Evolutionary conservation across 2,113 vertebrate genomes (phyloP), one percentile per base, ranked within the genome.

Genomic region (Polyodon spathula): DNA sequence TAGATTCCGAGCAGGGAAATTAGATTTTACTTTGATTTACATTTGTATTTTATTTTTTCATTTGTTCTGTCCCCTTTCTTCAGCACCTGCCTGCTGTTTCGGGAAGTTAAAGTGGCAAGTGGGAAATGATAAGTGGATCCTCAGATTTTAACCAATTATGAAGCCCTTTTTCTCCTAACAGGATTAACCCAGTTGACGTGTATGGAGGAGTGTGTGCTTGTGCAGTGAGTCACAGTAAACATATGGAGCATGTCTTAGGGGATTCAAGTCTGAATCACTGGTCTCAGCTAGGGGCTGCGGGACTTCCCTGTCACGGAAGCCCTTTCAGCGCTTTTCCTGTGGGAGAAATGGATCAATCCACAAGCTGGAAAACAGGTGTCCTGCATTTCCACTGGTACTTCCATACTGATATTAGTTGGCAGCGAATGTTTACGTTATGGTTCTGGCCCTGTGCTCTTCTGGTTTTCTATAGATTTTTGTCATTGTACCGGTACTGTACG

Each of bases 71-170:
- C 38, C 44, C 27, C 39, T 3, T 37, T 37, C 63, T 53, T 15
- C 37, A 48, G 11, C 42, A 51, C 43, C 53, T 56, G 38, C 53
- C 12, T 55, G 27, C 62, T 44, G 43, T 44, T 51, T 41, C 55
- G 68, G 65, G 68, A 70, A 76, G 71, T 73, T 78, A 79, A 77
- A 76, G 79, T 67, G 56, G 60, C 56, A 70, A 72, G 66, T 58
- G 76, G 74, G 71, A 75, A 72, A 73, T 72, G 73, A 73, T 63
- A 60, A 72, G 66, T 59, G 61, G 68, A 69, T 68, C 64, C 74
- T 63, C 75, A 56, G 14, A 68, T 71, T 76, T 58, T 52, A 70
- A 67, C 53, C 63, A 62, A 72, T 69, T 65, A 63, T 62, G 14
- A 61, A 71, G 74, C 68, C 77, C 66, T 66, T 60, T 66, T 65